Evolutionary conservation across 2,797 vertebrate species (phyloP).

Genomic region (Hapalemur alaotrensis): DNA sequence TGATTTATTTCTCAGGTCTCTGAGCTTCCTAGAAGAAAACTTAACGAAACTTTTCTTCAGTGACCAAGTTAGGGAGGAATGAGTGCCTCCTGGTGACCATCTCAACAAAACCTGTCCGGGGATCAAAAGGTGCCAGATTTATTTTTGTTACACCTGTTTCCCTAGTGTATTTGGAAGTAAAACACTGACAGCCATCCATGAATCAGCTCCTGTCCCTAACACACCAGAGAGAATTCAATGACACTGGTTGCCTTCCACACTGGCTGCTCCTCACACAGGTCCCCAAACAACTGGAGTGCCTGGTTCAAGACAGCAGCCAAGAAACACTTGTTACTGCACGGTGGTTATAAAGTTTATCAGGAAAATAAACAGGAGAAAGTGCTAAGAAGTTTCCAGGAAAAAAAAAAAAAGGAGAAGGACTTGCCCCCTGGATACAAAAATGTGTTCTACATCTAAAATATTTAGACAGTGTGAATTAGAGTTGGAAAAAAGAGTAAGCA

Average conservation of each 20-base stretch:
- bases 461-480: neutral
- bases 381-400: neutral
- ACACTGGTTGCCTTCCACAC: neutral
- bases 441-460: neutral
- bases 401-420: neutral
- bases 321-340: neutral
- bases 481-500: rapidly evolving
- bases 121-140: neutral
- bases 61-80: neutral
- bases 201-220: neutral
- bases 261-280: neutral
- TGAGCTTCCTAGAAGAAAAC: neutral
- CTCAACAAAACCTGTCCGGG: neutral
- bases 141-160: neutral
- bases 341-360: neutral
- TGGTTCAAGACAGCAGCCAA: neutral
- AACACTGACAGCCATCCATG: neutral
- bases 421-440: neutral
- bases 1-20: neutral
- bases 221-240: neutral
- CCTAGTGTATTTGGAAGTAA: neutral
- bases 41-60: neutral
- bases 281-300: neutral
- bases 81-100: neutral
- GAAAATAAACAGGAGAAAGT: constrained; percentile 1